Base-by-base conservation (phyloP, 1,140 invertebrate species). In the Aphis gossypii region DNA sequence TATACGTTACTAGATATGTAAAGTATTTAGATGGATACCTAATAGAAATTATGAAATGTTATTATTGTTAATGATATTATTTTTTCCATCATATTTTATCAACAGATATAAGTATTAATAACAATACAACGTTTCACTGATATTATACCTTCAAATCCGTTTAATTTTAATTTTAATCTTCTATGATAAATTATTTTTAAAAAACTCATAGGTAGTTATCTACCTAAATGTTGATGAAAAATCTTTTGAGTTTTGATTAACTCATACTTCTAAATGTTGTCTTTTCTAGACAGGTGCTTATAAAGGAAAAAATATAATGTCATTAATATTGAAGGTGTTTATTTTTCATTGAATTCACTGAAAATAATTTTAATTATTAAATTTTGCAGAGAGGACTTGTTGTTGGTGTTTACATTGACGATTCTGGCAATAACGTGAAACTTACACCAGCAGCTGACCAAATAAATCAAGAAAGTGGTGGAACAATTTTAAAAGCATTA, bases 361-460 rank as follows among this genome's bases (percentile, higher is more conserved):
- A 41, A 7, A 41, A 25, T 90, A 41, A 90, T 23, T n/a, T 41
- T 11, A 76, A 30, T n/a, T 68, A 0, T n/a, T 91, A 46, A 76
- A 68, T 94, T 94, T 95, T 96, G 89, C 94, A 96, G 95, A 96
- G 95, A 94, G 96, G 96, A 84, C 94, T 96, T 54, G 96, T 96
- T 54, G 95, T 97, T 83, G 96, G 96, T 94, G 95, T 96, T 51
- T 96, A 96, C 94, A 95, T 95, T 87, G 94, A 95, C 93, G 95
- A 96, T 92, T 95, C 95, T 94, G 92, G 82, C 9, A 95, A 95
- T 93, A 95, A 94, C 56, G 56, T 96, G 76, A 95, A 95, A 46
- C 94, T 97, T 56, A 96, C 96, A 76, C 95, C 95, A 82, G 94
- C 96, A 93, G 96, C 96, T 92, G 94, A 95, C 94, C 21, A 60